Base-by-base conservation (phyloP, 2,797 vertebrate genomes). In the Diglossa cyanea region DNA sequence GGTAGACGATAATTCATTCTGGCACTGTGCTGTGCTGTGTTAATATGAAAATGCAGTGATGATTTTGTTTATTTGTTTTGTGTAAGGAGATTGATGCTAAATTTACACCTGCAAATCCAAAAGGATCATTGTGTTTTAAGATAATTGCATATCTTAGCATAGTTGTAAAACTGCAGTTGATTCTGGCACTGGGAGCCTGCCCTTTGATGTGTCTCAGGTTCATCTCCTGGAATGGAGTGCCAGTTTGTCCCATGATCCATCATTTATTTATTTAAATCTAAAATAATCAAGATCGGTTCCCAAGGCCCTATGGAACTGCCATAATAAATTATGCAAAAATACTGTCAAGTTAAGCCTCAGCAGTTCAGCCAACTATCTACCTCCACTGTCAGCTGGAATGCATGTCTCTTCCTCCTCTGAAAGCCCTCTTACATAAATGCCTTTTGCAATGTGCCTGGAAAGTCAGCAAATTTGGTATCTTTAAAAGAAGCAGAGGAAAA, bases 181-280 rank as follows among this genome's bases (percentile, higher is more conserved):
- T 93, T 92, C 66, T 80, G 84, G 58, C 57, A 68, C 33, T 62
- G 53, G 57, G 7, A 62, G 24, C 33, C 67, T 83, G 55, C 24
- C 24, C 72, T 97, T 90, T 88, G 70, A 74, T 85, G 72, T 63
- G 16, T 25, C 44, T 48, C 40, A 68, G 90, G 68, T 92, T 97
- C 94, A 81, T n/a, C 76, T 75, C n/a, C 48, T 84, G 62, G 75
- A 96, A 94, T 15, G 17, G 65, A 79, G 20, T 62, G 58, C 37
- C 62, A 54, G 71, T 88, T 89, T 85, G 79, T 79, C 50, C 30
- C 40, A 42, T 0, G 0, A 61, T 83, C 33, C 42, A 33, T 79
- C 37, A 68, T 33, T 85, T 94, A 91, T 96, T 94, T 94, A 90
- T 89, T 95, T 93, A 74, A 53, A 39, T 82, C 60, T 63, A 68